Evolutionary conservation across 2,888 invertebrate genomes (phyloP).

Genomic region (Balanococcus diminutus): DNA sequence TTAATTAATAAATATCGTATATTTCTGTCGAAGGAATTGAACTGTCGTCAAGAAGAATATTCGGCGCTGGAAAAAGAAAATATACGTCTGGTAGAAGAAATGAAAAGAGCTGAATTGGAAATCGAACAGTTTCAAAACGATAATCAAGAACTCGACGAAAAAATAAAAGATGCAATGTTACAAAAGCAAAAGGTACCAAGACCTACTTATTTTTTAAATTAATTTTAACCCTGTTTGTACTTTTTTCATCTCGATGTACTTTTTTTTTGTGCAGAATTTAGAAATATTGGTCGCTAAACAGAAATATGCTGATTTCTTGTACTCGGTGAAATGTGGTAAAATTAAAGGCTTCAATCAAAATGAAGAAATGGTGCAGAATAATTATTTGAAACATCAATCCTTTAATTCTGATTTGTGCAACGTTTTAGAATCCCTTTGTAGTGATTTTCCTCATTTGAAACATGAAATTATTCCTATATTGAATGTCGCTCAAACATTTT

Average conservation of each 20-base stretch:
- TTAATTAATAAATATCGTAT: not conserved
- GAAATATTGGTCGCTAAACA: conserved; percentile 72
- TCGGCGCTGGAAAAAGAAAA: conserved; percentile 6
- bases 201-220: not conserved
- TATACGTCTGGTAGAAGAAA: not conserved
- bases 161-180: conserved; percentile 19
- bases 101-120: conserved; percentile 6
- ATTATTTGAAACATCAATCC: conserved; percentile 67
- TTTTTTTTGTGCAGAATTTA: conserved; percentile 67
- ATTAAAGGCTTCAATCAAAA: conserved; percentile 62
- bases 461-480: conserved; percentile 58
- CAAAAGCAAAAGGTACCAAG: conserved; percentile 26
- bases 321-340: conserved; percentile 62
- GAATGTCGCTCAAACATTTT: conserved; percentile 56
- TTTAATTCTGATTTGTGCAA: conserved; percentile 68
- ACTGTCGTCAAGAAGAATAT: not conserved
- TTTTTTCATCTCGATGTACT: too few relatives aligned
- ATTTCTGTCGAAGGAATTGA: too few relatives aligned
- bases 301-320: conserved; percentile 70
- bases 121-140: not conserved
- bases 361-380: conserved; percentile 65
- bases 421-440: conserved; percentile 66
- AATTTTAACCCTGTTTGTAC: not conserved
- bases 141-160: not conserved
- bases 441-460: conserved; percentile 68